These are phyloP conservation scores for Andrena dorsata DNA, from an alignment of 2,888 invertebrate genomes.

Conservation along the genomic window DNA sequence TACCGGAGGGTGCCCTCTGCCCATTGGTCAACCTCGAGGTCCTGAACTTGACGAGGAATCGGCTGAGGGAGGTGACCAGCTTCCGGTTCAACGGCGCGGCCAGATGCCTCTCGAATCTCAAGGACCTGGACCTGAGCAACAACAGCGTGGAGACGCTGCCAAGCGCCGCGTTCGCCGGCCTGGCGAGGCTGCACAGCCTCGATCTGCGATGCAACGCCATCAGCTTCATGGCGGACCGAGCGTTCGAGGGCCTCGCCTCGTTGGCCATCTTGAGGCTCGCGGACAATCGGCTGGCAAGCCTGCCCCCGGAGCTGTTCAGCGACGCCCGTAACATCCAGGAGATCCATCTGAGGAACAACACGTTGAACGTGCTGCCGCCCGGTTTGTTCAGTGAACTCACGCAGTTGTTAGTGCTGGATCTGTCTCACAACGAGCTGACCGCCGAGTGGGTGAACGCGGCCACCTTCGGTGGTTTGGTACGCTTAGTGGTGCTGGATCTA, in stretches of 20 bases:
- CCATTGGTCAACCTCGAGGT: slow-evolving; percentile 91
- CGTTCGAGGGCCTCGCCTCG: slow-evolving; percentile 91
- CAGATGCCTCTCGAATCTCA: slow-evolving; percentile 90
- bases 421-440: slow-evolving; percentile 92
- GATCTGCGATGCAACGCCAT: slow-evolving; percentile 92
- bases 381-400: slow-evolving; percentile 92
- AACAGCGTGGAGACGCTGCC: slow-evolving; percentile 92
- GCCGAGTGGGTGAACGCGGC: slow-evolving; percentile 93
- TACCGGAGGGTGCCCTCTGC: slow-evolving; percentile 92
- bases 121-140: slow-evolving; percentile 90
- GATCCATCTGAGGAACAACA: slow-evolving; percentile 93
- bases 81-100: slow-evolving; percentile 89
- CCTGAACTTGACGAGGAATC: slow-evolving; percentile 92
- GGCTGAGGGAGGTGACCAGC: slow-evolving; percentile 90
- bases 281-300: slow-evolving; percentile 92
- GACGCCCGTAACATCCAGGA: slow-evolving; percentile 92
- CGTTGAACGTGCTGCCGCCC: slow-evolving; percentile 92
- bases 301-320: slow-evolving; percentile 93
- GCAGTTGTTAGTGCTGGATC: slow-evolving; percentile 91
- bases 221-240: slow-evolving; percentile 91
- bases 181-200: slow-evolving; percentile 90
- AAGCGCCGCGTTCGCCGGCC: slow-evolving; percentile 89
- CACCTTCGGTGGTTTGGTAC: slow-evolving; percentile 91
- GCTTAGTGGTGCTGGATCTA: slow-evolving; percentile 91
- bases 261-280: slow-evolving; percentile 91